phyloP scores from a whole-genome alignment of 2,797 vertebrate genomes.

The Fistularia commersonii region DNA sequence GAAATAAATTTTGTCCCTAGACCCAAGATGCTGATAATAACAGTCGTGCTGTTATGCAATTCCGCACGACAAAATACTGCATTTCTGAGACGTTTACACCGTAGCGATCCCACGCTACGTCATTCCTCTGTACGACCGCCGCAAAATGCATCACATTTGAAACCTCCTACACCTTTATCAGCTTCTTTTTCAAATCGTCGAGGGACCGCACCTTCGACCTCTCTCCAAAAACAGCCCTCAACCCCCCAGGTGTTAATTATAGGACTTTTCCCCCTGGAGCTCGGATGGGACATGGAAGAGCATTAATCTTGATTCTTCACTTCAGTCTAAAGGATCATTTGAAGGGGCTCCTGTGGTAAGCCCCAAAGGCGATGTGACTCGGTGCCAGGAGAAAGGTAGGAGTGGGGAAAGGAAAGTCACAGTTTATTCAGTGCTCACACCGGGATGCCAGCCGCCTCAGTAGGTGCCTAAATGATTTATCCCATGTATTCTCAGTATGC shows the following conservation, averaged over 20 bases:
- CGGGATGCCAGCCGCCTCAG: conserved; percentile 33
- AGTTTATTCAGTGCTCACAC: conserved; percentile 40
- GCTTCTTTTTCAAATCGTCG: conserved; percentile 33
- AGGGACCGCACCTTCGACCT: conserved; percentile 40
- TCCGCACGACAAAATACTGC: too few relatives aligned
- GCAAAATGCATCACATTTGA: conserved; percentile 33
- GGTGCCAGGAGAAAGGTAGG: conserved; percentile 34
- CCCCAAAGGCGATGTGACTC: conserved; percentile 65
- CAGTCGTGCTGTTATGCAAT: too few relatives aligned
- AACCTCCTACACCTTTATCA: conserved; percentile 46
- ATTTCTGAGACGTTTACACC: too few relatives aligned
- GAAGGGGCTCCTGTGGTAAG: conserved; percentile 73
- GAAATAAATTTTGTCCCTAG: too few relatives aligned
- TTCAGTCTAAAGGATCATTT: conserved; percentile 69
- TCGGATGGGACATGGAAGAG: conserved; percentile 61
- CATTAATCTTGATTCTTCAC: conserved; percentile 80
- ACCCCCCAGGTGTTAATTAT: conserved; percentile 78
- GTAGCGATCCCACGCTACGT: too few relatives aligned
- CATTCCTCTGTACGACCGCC: too few relatives aligned
- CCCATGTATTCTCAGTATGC: conserved; percentile 37
- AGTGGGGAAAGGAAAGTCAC: conserved; percentile 29
- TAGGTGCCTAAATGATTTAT: conserved; percentile 46
- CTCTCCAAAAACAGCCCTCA: conserved; percentile 51
- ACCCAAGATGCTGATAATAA: too few relatives aligned
- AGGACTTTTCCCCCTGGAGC: conserved; percentile 42